Evolutionary conservation across 1,140 invertebrate species (phyloP), one percentile per base, ranked within the genome.

Genomic region (Polypedilum vanderplanki): DNA sequence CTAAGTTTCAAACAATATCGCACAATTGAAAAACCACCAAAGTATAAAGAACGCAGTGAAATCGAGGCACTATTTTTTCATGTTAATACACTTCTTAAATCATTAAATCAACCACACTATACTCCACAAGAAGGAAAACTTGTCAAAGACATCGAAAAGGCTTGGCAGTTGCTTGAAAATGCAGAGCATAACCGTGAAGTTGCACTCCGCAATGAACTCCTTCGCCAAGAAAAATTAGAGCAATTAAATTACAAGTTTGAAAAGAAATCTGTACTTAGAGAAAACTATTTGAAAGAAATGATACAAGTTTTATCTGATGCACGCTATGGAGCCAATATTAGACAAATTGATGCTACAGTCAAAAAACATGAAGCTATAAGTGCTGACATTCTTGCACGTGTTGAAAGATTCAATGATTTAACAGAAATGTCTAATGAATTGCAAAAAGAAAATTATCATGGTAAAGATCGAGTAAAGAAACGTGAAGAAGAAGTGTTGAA

Each of bases 301-400:
- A 96, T 95, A 76, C 93, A 95, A 83, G 96, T 99, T 10, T 82
- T 98, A 18, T 93, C 91, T 0, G 96, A 99, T 85, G 93, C 96
- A 8, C 87, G 95, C 75, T 96, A 96, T 81, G 94, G 93, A 24
- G 92, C 90, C 78, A 96, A 95, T 85, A 84, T 97, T 75, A 87
- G 90, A 0, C 96, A 98, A 82, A 95, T 98, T 0, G 97, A 99
- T 81, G 97, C 97, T 9, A 97, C 96, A 0, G 89, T 98, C 7
- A 99, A 99, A 85, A 99, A 99, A 82, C 96, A 99, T 81, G 96
- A 99, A 84, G 97, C 97, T 20, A 97, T 99, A 74, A 95, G 93
- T 78, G 97, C 97, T 0, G 97, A 99, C 81, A 98, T 99, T 76
- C 83, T 97, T 41, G 93, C 97, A 4, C 88, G 96, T 81, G 93